Evolutionary conservation across 1,140 invertebrate genomes (phyloP).

Genomic region (Drosophila virilis): DNA sequence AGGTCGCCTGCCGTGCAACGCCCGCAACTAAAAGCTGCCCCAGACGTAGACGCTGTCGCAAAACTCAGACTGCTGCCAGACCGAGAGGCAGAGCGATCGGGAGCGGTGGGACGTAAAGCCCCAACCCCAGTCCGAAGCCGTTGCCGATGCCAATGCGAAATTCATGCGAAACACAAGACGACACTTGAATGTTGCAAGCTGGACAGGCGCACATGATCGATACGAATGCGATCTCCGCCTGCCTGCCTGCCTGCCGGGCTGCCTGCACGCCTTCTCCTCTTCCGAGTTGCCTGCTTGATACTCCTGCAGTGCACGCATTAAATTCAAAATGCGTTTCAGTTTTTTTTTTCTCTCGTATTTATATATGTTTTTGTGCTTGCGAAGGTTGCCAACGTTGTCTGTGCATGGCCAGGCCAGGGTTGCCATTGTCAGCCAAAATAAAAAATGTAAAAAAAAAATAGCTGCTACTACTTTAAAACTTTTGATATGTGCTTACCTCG

Average conservation of each 20-base stretch:
- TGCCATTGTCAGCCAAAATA: conserved; percentile 69
- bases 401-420: conserved; percentile 72
- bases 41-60: conserved; percentile 19
- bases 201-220: conserved; percentile 69
- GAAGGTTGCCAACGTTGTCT: conserved; percentile 71
- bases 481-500: conserved; percentile 54
- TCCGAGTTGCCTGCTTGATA: conserved; percentile 21
- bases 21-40: conserved; percentile 50
- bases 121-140: conserved; percentile 16
- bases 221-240: conserved; percentile 36
- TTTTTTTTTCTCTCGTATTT: conserved; percentile 29
- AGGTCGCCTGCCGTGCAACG: conserved; percentile 59
- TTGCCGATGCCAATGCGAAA: conserved; percentile 33
- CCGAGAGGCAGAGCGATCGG: conserved; percentile 12
- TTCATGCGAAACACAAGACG: conserved; percentile 58
- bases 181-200: conserved; percentile 67
- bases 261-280: not conserved
- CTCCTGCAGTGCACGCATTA: conserved; percentile 62
- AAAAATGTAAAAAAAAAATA: conserved; percentile 36
- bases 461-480: conserved; percentile 35
- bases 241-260: not conserved
- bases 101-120: not conserved
- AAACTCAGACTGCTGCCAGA: conserved; percentile 39
- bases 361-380: conserved; percentile 43
- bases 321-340: conserved; percentile 78